phyloP scores from a whole-genome alignment of 2,888 invertebrate genomes.

The Exocentrus adspersus region DNA sequence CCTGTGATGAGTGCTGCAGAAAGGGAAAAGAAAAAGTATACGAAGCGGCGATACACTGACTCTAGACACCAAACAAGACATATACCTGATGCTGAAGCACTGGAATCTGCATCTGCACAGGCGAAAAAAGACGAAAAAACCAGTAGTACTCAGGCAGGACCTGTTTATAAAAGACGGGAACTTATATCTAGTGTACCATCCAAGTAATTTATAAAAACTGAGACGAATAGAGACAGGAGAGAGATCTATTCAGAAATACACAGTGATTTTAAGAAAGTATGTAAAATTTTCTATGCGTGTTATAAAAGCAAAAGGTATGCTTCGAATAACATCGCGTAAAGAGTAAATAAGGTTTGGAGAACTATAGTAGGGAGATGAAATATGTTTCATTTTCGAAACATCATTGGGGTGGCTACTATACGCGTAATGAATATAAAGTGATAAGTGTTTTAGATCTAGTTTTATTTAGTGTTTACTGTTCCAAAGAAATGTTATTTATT shows the following conservation, averaged over 20 bases:
- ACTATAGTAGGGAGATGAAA: too few relatives aligned
- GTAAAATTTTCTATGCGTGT: too few relatives aligned
- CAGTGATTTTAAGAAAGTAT: too few relatives aligned
- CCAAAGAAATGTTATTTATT: slow-evolving; percentile 50
- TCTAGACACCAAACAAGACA: slow-evolving; percentile 70
- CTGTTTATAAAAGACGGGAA: slow-evolving; percentile 82
- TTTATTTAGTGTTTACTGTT: slow-evolving; percentile 47
- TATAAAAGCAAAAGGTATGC: too few relatives aligned
- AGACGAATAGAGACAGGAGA: background rate
- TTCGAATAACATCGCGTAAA: too few relatives aligned
- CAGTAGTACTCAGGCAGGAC: slow-evolving; percentile 58
- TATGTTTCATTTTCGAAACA: too few relatives aligned
- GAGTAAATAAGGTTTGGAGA: too few relatives aligned
- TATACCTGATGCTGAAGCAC: slow-evolving; percentile 67
- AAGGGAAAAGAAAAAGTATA: slow-evolving; percentile 69
- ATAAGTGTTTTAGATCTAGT: slow-evolving; percentile 50
- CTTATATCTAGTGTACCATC: slow-evolving; percentile 80
- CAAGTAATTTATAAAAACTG: slow-evolving; percentile 44
- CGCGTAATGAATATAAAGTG: slow-evolving; percentile 42
- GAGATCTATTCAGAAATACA: slow-evolving; percentile 50
- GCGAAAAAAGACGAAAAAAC: slow-evolving; percentile 46
- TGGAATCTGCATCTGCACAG: slow-evolving; percentile 56
- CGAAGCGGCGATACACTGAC: slow-evolving; percentile 70
- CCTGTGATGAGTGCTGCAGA: slow-evolving; percentile 54
- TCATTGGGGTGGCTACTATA: too few relatives aligned